A percentile compares a stretch with the other conserved stretches of the same genome.
Conservation (phyloP, 2,888 invertebrate genomes). For the Drosophila aldrichi region DNA sequence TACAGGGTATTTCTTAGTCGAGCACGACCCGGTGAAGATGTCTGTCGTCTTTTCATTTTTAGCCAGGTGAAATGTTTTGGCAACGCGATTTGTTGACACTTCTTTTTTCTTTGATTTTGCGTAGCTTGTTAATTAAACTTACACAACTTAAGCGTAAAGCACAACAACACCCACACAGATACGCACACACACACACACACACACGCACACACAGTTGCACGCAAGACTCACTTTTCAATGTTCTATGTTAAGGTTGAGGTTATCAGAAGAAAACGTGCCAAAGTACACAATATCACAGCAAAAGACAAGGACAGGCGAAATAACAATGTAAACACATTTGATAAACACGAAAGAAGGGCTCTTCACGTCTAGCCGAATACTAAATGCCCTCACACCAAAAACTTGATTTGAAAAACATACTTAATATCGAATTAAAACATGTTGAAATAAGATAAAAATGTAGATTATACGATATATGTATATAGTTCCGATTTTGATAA, state of each 20-base stretch:
- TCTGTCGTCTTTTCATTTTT: neutral
- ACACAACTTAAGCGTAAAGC: neutral
- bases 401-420: neutral
- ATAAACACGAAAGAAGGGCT: slow-evolving; percentile 39
- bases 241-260: slow-evolving; percentile 74
- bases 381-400: neutral
- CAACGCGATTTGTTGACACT: slow-evolving; percentile 26
- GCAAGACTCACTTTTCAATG: slow-evolving; percentile 38
- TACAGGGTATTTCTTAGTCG: neutral
- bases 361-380: neutral
- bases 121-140: slow-evolving; percentile 34
- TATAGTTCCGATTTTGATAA: neutral
- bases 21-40: neutral
- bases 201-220: neutral
- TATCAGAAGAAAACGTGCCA: slow-evolving; percentile 68
- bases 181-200: too few species aligned
- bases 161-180: slow-evolving; percentile 5
- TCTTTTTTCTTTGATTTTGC: slow-evolving; percentile 14
- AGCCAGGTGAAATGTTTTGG: slow-evolving; percentile 46
- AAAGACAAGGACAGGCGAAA: slow-evolving; percentile 55
- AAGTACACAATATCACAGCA: slow-evolving; percentile 49
- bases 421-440: too few species aligned
- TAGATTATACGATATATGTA: neutral
- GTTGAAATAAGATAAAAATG: too few species aligned
- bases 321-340: slow-evolving; percentile 53